Conservation (phyloP, 2,888 invertebrate species). For the Muscina levida region DNA sequence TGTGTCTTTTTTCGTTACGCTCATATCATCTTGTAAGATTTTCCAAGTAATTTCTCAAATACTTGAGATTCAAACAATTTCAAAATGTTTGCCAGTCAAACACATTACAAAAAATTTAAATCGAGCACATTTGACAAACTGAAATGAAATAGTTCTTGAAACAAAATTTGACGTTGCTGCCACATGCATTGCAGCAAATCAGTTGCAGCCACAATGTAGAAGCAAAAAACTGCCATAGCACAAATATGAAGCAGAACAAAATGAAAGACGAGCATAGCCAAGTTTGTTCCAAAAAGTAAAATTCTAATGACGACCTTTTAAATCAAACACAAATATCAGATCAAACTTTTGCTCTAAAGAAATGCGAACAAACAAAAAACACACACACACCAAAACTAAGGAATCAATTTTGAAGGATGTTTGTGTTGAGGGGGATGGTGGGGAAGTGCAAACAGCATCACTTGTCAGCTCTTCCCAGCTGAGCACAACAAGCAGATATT, state of each 20-base stretch:
- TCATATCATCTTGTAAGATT: conserved; percentile 30
- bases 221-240: conserved; percentile 3
- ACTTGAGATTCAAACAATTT: conserved; percentile 56
- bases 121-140: conserved; percentile 59
- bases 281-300: conserved; percentile 9
- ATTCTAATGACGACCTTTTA: conserved; percentile 40
- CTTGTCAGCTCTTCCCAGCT: no score
- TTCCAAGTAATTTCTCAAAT: conserved; percentile 59
- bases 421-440: no score
- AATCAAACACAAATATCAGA: conserved; percentile 22
- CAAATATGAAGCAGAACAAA: conserved; percentile 9
- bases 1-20: no score
- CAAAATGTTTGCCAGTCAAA: conserved; percentile 60
- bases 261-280: neutral
- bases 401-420: no score
- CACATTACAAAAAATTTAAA: conserved; percentile 56
- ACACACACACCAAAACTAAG: no score
- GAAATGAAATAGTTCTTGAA: conserved; percentile 43
- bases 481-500: no score
- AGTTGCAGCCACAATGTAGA: neutral
- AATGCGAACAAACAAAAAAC: neutral
- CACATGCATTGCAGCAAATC: neutral
- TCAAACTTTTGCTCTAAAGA: neutral
- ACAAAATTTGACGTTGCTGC: conserved; percentile 5
- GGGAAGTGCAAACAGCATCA: no score